Evolutionary conservation across 1,140 invertebrate genomes (phyloP).

Genomic region (Drosophila tani): DNA sequence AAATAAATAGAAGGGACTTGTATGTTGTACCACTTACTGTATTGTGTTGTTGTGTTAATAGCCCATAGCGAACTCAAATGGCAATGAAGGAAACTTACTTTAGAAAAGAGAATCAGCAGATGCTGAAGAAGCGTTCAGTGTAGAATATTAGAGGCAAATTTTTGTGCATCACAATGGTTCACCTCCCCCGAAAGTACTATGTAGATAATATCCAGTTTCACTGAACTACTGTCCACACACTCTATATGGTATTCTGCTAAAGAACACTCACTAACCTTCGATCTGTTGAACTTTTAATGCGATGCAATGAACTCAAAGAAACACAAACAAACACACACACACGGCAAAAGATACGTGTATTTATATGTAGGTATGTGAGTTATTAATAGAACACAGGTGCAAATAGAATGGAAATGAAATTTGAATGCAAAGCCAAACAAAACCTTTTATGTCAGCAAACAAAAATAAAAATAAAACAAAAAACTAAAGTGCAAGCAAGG

Average conservation of each 20-base stretch:
- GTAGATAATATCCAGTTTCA: conserved; percentile 38
- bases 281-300: conserved; percentile 49
- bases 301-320: conserved; percentile 12
- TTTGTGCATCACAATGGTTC: conserved; percentile 31
- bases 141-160: conserved; percentile 31
- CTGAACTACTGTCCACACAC: conserved; percentile 31
- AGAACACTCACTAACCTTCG: conserved; percentile 27
- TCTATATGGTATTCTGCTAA: conserved; percentile 11
- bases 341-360: conserved; percentile 32
- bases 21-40: conserved; percentile 38
- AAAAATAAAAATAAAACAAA: conserved; percentile 3
- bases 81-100: conserved; percentile 58
- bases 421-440: conserved; percentile 43
- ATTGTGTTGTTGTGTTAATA: conserved; percentile 40
- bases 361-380: conserved; percentile 45
- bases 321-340: conserved; percentile 11
- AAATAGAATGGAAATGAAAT: conserved; percentile 29
- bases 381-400: conserved; percentile 49
- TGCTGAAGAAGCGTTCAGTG: conserved; percentile 1
- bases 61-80: conserved; percentile 41
- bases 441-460: conserved; percentile 36
- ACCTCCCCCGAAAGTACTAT: conserved; percentile 27
- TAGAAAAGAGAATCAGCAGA: conserved; percentile 4
- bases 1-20: conserved; percentile 32
- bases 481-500: conserved; percentile 24